Conservation (phyloP, 2,113 vertebrate species). For the Balaenoptera acutorostrata region DNA sequence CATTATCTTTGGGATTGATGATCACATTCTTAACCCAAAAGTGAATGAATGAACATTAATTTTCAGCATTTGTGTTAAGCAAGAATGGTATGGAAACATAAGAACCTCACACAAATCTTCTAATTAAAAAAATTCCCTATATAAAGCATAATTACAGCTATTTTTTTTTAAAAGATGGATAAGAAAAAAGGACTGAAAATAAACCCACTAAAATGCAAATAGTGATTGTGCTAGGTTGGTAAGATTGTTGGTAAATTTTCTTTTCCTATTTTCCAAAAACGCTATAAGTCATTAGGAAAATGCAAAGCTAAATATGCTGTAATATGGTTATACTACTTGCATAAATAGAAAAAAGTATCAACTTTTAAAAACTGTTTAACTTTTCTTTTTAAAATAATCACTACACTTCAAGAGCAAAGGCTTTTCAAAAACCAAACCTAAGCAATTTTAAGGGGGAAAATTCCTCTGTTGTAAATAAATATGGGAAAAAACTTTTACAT, state of each 20-base stretch:
- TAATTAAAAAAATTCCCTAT: background rate
- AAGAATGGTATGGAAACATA: background rate
- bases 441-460: background rate
- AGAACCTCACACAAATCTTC: background rate
- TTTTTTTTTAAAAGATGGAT: background rate
- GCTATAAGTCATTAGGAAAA: background rate
- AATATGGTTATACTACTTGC: background rate
- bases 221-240: background rate
- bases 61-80: background rate
- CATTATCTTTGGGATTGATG: background rate
- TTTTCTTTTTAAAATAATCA: background rate
- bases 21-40: constrained; percentile 21
- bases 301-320: background rate
- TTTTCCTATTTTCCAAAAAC: constrained; percentile 26
- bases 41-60: constrained; percentile 15
- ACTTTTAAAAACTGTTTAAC: background rate
- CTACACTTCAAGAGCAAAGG: background rate
- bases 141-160: background rate
- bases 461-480: background rate
- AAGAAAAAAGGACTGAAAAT: constrained; percentile 12
- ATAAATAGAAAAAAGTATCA: constrained; percentile 21
- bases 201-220: background rate
- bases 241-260: background rate
- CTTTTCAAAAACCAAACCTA: constrained; percentile 25
- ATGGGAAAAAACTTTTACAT: background rate